phyloP scores from a whole-genome alignment of 1,140 invertebrate genomes.

The Rhyacophila brunnea region DNA sequence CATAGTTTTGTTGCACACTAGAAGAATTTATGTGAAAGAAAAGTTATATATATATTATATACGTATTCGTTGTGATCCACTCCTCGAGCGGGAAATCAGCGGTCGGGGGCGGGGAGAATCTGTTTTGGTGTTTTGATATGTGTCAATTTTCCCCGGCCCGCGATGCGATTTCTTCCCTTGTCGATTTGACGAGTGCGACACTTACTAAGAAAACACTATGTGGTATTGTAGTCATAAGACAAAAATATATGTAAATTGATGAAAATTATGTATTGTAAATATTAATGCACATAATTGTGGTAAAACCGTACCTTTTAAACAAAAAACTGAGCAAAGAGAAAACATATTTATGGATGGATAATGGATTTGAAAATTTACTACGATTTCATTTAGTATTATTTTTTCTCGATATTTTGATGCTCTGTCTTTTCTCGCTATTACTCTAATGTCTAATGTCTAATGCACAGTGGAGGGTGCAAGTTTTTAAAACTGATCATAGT shows the following conservation, averaged over 20 bases:
- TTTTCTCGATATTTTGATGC: conserved; percentile 29
- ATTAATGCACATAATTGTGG: conserved; percentile 35
- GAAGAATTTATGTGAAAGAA: conserved; percentile 29
- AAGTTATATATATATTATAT: conserved; percentile 14
- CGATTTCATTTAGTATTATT: conserved; percentile 32
- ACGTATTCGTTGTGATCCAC: conserved; percentile 9
- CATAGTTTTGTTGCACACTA: conserved; percentile 27
- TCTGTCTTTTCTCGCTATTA: conserved; percentile 23
- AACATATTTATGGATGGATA: conserved; percentile 22
- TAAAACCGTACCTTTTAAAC: conserved; percentile 34
- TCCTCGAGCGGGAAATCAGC: too few species aligned
- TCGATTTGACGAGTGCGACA: conserved; percentile 2
- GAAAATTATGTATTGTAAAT: conserved; percentile 30
- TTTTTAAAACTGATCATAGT: neutral
- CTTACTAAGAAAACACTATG: conserved; percentile 1
- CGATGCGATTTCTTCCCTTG: conserved; percentile 3
- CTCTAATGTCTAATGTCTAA: conserved; percentile 3
- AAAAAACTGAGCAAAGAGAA: conserved; percentile 21
- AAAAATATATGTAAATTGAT: conserved; percentile 31
- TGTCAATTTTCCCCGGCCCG: neutral
- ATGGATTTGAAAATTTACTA: conserved; percentile 31
- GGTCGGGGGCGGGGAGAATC: neutral
- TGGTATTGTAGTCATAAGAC: conserved; percentile 27
- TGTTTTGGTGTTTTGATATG: neutral
- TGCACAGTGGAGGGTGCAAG: too few species aligned